Percentiles rank a stretch among this genome's conserved stretches.
These are phyloP conservation scores for Galaxias olidus DNA, from an alignment of 2,797 vertebrate species.

Conservation along the genomic window DNA sequence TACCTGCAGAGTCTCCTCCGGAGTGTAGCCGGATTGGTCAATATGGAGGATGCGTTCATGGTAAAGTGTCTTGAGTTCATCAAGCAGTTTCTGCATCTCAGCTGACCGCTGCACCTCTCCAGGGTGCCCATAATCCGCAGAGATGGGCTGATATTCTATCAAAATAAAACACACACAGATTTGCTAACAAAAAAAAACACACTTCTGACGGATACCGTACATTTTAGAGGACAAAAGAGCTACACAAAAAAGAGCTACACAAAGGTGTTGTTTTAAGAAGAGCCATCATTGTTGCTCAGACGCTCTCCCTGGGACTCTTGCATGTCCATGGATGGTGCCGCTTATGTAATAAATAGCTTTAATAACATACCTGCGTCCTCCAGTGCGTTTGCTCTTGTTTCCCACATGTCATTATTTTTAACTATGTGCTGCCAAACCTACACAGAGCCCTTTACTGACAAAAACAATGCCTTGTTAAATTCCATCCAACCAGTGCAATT, in stretches of 20 bases:
- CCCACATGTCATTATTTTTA: constrained; percentile 55
- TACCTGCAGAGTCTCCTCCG: constrained; percentile 38
- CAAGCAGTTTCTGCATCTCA: constrained; percentile 31
- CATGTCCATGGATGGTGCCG: constrained; percentile 37
- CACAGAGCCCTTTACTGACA: constrained; percentile 34
- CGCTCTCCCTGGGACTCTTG: constrained; percentile 45
- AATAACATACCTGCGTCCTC: constrained; percentile 56
- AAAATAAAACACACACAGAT: constrained; percentile 18
- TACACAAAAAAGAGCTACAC: neutral
- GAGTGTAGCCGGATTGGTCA: constrained; percentile 16
- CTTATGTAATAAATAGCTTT: constrained; percentile 59
- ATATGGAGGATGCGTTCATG: constrained; percentile 24
- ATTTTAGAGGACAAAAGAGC: neutral
- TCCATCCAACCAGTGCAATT: constrained; percentile 45
- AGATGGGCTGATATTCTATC: constrained; percentile 24
- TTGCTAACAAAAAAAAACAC: constrained; percentile 6
- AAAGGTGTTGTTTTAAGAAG: constrained; percentile 7
- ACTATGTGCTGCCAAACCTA: constrained; percentile 51
- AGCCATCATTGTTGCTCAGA: constrained; percentile 27
- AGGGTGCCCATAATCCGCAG: constrained; percentile 11
- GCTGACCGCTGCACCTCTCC: constrained; percentile 23
- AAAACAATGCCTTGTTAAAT: constrained; percentile 39
- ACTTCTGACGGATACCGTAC: neutral
- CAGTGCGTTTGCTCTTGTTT: constrained; percentile 42
- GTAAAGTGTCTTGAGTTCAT: constrained; percentile 24